These are phyloP conservation scores for Lithophane socia DNA, from an alignment of 2,888 invertebrate species.

Conservation along the genomic window DNA sequence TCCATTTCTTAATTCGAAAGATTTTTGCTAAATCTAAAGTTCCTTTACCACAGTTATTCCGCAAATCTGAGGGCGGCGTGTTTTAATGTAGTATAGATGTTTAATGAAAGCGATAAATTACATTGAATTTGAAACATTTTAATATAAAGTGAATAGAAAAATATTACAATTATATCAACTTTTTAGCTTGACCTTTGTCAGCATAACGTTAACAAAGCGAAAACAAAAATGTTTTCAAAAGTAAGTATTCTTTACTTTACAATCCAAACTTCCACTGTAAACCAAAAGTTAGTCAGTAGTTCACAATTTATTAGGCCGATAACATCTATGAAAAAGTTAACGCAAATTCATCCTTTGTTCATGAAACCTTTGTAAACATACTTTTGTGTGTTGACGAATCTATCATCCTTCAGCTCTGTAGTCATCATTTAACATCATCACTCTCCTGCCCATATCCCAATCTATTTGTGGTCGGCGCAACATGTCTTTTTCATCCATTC, in stretches of 20 bases:
- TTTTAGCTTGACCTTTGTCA: neutral
- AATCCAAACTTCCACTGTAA: constrained; percentile 43
- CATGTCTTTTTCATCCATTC: too few relatives aligned
- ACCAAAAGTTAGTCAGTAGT: constrained; percentile 28
- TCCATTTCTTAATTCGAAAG: neutral
- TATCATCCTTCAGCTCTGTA: too few relatives aligned
- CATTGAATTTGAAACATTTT: neutral
- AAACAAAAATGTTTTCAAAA: neutral
- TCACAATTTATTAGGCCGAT: constrained; percentile 33
- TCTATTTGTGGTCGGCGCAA: too few relatives aligned
- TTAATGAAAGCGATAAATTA: neutral
- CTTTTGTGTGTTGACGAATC: constrained; percentile 4
- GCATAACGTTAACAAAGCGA: neutral
- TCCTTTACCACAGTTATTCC: neutral
- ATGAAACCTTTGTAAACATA: constrained; percentile 18
- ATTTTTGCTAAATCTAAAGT: neutral
- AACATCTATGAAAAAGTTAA: constrained; percentile 31
- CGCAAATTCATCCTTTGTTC: constrained; percentile 19
- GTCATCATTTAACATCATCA: neutral
- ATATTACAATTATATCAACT: constrained; percentile 4
- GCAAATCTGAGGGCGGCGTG: too few relatives aligned
- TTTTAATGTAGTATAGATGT: neutral
- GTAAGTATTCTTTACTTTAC: constrained; percentile 1
- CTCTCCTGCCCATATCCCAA: neutral
- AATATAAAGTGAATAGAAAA: neutral